Base-by-base conservation (phyloP, 2,888 invertebrate species). In the Polia nebulosa region DNA sequence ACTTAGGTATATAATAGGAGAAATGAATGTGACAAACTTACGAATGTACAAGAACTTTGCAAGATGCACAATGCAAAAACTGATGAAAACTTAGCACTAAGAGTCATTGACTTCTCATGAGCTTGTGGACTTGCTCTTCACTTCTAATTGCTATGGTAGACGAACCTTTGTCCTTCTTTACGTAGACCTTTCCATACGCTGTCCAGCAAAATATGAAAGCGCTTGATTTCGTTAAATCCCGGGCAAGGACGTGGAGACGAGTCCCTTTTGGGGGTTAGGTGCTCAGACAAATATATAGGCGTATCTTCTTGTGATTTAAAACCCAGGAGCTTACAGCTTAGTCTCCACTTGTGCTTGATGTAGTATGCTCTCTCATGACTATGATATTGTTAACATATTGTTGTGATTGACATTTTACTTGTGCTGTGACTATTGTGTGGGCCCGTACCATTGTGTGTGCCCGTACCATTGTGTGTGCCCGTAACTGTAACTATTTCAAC, bases 141-240 rank as follows among this genome's bases (percentile, higher is more conserved):
- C n/a, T 36, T 52, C 41, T 61, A 4, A 62, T 20, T 22, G 17
- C 8, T 2, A 62, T 32, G 15, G 39, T 51, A 3, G 51, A 51
- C 1, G 60, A 51, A 2, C n/a, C 6, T 29, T 60, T 51, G 1
- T 60, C 51, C 15, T 51, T 60, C 39, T 39, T 60, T 17, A 60
- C 13, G 6, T n/a, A n/a, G n/a, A n/a, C n/a, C n/a, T 52, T 53
- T 5, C 61, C 61, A 0, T 61, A 61, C 0, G 52, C 61, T 3
- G 61, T 53, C 61, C 61, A 61, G 32, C 61, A 61, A 15, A 61
- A 61, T n/a, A 53, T 61, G 8, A n/a, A 61, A 6, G 32, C 36
- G 8, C 61, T 53, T 1, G 61, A 25, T 34, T 53, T 62, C 0
- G 32, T 62, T 15, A 62, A n/a, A 25, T 52, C 61, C 17, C 52